Conservation (phyloP, 2,797 vertebrate species). For the Babyrousa celebensis region DNA sequence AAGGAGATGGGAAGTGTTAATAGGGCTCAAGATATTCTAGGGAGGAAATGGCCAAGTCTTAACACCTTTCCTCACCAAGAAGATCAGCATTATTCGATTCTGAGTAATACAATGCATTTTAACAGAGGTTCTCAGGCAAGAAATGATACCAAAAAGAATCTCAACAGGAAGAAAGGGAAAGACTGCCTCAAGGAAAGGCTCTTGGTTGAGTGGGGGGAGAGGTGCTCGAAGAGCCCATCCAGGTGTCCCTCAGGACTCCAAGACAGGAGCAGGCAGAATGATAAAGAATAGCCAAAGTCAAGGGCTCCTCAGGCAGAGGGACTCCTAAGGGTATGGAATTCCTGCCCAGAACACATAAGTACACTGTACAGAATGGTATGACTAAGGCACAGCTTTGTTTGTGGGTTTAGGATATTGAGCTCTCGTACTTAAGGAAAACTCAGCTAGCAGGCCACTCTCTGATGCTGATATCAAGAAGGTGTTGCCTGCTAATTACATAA, state of each 20-base stretch:
- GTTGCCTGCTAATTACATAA: conserved; percentile 7
- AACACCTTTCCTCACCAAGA: background rate
- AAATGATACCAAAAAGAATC: background rate
- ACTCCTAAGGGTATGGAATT: background rate
- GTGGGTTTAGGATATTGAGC: background rate
- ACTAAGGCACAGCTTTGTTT: background rate
- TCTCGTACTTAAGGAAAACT: background rate
- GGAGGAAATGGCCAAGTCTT: background rate
- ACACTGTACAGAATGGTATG: background rate
- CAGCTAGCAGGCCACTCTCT: background rate
- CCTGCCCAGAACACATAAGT: background rate
- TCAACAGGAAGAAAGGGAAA: background rate
- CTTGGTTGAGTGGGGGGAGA: background rate
- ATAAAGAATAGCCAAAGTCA: background rate
- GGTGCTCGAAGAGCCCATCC: background rate
- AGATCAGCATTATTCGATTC: background rate
- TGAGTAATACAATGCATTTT: background rate
- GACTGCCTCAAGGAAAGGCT: background rate
- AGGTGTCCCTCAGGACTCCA: background rate
- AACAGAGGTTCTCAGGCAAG: background rate
- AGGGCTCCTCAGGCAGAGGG: background rate
- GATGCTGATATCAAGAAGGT: background rate
- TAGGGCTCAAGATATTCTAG: background rate
- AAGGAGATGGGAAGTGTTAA: background rate
- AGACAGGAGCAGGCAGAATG: background rate